Evolutionary conservation across 1,140 invertebrate genomes (phyloP), one percentile per base, ranked within the genome.

Genomic region (Colletes latitarsis): DNA sequence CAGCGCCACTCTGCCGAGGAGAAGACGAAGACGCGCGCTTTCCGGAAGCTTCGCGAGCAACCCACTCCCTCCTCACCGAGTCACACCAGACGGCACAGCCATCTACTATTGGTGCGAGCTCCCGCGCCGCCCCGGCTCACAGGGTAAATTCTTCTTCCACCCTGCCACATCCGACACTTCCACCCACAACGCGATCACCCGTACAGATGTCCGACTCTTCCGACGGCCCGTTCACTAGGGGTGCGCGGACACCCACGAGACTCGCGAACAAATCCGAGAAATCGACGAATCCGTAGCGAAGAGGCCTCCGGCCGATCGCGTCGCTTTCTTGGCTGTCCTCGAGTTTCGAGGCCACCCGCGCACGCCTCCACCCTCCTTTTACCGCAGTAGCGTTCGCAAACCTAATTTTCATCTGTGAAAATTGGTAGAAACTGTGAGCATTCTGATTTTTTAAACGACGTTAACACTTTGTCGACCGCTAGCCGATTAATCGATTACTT

Each of bases 51-150:
- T 92, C 30, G 86, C 88, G 69, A 91, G 91, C 77, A 92, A 91
- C 79, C 92, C 94, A 30, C 88, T 94, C 83, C 96, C 96, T 60
- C 96, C 96, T n/a, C 96, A 96, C 87, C 94, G 96, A 55, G 95
- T 95, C 84, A 96, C 96, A 55, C 96, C 96, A 43, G 96, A 97
- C 93, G 96, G 96, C 83, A 97, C 96, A 43, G 95, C 95, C 85
- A 96, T 97, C 92, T 96, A 96, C 94, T 97, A 97, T 93, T 97
- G 96, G 96, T 97, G 96, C 93, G 96, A 97, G 90, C 91, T 93
- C 85, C 93, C 93, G 85, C 91, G 91, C 88, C 92, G 92, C 88
- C 92, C 92, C 92, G 92, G 92, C 89, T 93, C 92, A 89, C 93
- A 93, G 92, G 93, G 93, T 93, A 93, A 93, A 87, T 82, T 87